Evolutionary conservation across 2,113 vertebrate genomes (phyloP).

Genomic region (Epinephelus lanceolatus): DNA sequence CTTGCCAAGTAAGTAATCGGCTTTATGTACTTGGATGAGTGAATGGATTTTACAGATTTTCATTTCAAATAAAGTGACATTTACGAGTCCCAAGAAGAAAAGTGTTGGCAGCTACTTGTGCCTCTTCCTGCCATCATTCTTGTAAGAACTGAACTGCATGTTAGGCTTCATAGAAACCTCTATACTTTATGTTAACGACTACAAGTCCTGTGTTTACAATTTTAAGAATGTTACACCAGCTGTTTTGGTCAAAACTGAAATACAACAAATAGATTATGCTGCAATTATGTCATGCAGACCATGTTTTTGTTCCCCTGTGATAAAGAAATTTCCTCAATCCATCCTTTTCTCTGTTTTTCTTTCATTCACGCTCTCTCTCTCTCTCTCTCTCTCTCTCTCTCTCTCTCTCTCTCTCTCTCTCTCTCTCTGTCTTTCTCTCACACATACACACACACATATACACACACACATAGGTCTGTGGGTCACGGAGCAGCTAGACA

Average conservation of each 20-base stretch:
- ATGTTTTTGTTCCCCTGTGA: conserved; percentile 9
- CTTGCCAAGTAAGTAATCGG: conserved; percentile 7
- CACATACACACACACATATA: conserved; percentile 31
- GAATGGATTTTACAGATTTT: not conserved
- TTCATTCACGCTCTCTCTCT: not conserved
- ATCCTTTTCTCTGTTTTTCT: not conserved
- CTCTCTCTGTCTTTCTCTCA: too few relatives aligned
- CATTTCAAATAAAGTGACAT: not conserved
- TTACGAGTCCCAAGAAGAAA: not conserved
- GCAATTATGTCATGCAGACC: conserved; percentile 8
- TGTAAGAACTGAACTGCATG: not conserved
- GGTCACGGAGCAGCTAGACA: conserved; percentile 39
- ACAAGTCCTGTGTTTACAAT: not conserved
- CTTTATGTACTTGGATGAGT: not conserved
- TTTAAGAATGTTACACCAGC: not conserved
- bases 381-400: not conserved
- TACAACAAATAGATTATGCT: not conserved
- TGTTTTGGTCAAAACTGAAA: not conserved
- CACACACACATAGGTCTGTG: conserved; percentile 5
- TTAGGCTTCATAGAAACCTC: not conserved
- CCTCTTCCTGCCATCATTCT: not conserved
- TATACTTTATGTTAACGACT: not conserved
- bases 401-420: too few relatives aligned
- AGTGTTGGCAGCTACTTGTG: not conserved
- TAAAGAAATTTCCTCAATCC: not conserved